Base-by-base conservation (phyloP, 2,797 vertebrate genomes). In the Poeciliopsis turneri region DNA sequence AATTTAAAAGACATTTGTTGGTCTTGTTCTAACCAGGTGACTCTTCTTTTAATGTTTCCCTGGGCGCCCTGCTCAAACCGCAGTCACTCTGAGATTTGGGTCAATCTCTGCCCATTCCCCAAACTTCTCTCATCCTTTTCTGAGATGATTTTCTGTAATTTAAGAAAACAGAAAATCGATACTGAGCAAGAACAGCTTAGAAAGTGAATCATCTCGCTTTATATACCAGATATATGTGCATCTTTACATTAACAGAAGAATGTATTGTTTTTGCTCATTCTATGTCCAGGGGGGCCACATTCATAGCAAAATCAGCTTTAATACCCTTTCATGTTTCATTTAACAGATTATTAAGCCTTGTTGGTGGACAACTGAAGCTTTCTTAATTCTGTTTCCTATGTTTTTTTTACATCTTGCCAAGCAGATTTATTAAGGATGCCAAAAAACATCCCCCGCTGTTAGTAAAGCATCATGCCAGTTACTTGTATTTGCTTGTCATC, bases 1-100 rank as follows among this genome's bases (percentile, higher is more conserved):
- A 89, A 92, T 91, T 92, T 90, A 90, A 89, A 90, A 84, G 86
- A 92, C 90, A 92, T 93, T 84, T 93, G 88, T 91, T 91, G 87
- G 87, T 79, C 78, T 84, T 77, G 83, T 83, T 91, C 72, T 59
- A 66, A 73, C 49, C 36, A 47, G 45, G 78, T 20, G 2, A 74
- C 70, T 39, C 45, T 77, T 33, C 47, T 79, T 74, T 77, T 23
- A 30, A 79, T 73, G 45, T 46, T 47, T 64, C 49, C 66, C 25
- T 41, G 49, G 77, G 74, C 61, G 74, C 69, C 10, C 25, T 55
- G 77, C 79, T 57, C 43, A 61, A 47, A n/a, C 47, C 12, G 6
- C 51, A 46, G 23, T 18, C 68, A 69, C 72, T 75, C 57, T 78
- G 23, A 78, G 59, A 79, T 72, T 68, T 39, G 1, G 28, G 72